Percentiles rank a stretch among this genome's conserved stretches.
These are phyloP conservation scores for Vanessa tameamea DNA, from an alignment of 1,140 invertebrate genomes.

Conservation along the genomic window DNA sequence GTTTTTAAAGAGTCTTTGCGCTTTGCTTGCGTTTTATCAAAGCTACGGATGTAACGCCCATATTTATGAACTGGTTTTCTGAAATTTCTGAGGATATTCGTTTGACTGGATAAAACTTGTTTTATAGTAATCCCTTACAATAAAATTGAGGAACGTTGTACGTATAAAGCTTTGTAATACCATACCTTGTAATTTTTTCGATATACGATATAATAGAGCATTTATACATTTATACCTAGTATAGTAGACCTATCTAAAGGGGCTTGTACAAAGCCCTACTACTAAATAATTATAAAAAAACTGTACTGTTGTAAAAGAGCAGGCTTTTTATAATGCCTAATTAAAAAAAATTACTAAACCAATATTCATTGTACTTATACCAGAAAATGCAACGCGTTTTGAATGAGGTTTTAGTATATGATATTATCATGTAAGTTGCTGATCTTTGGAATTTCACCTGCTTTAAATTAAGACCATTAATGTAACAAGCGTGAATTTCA, in stretches of 20 bases:
- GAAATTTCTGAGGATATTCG: neutral
- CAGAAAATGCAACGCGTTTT: too few species aligned
- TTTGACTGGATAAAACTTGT: conserved; percentile 14
- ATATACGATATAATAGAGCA: neutral
- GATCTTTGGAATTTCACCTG: too few species aligned
- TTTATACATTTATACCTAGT: too few species aligned
- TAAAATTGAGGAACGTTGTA: conserved; percentile 1
- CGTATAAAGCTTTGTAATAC: neutral
- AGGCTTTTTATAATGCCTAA: too few species aligned
- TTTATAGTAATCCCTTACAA: conserved; percentile 23
- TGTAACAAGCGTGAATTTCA: neutral
- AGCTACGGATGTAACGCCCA: conserved; percentile 12
- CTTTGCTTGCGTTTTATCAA: conserved; percentile 22
- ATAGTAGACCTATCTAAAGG: too few species aligned
- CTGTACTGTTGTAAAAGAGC: too few species aligned
- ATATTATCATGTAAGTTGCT: too few species aligned
- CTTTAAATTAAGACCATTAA: neutral
- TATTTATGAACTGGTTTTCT: conserved; percentile 16
- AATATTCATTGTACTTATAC: too few species aligned
- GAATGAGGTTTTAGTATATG: too few species aligned
- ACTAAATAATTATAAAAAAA: too few species aligned
- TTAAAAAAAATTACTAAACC: too few species aligned
- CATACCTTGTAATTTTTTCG: neutral
- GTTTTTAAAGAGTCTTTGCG: conserved; percentile 20
- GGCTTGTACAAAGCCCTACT: too few species aligned